These are phyloP conservation scores for Ectropis crepuscularia DNA, from an alignment of 2,888 invertebrate genomes.

Conservation along the genomic window DNA sequence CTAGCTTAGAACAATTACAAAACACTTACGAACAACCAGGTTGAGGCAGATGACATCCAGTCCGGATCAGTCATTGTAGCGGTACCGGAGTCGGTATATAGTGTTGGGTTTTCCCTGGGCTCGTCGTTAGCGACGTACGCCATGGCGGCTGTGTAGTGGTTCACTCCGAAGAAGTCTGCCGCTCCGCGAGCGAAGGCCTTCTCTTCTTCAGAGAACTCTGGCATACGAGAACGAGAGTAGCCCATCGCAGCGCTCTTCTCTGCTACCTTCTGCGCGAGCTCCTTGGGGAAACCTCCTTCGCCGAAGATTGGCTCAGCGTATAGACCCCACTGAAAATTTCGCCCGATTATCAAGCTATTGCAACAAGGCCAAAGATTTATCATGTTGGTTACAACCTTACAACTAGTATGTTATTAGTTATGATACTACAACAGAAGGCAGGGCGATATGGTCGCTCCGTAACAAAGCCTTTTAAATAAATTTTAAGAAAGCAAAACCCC, in stretches of 20 bases:
- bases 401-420: no score
- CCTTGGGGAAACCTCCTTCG: constrained; percentile 81
- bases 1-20: neutral
- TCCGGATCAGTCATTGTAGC: constrained; percentile 46
- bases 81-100: constrained; percentile 54
- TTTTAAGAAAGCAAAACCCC: no score
- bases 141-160: constrained; percentile 85
- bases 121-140: constrained; percentile 48
- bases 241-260: constrained; percentile 73
- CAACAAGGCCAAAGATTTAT: neutral
- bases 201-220: constrained; percentile 73
- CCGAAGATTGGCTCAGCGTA: constrained; percentile 79
- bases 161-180: constrained; percentile 83
- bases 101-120: constrained; percentile 32
- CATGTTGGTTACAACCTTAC: no score
- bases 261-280: constrained; percentile 72
- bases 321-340: constrained; percentile 68
- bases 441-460: no score
- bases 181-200: constrained; percentile 57
- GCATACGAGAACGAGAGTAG: constrained; percentile 69
- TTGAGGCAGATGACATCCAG: constrained; percentile 57
- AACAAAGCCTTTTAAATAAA: no score
- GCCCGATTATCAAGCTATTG: neutral
- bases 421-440: no score
- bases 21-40: constrained; percentile 60